These are phyloP conservation scores for Elmis aenea DNA, from an alignment of 2,888 invertebrate genomes.

Conservation along the genomic window DNA sequence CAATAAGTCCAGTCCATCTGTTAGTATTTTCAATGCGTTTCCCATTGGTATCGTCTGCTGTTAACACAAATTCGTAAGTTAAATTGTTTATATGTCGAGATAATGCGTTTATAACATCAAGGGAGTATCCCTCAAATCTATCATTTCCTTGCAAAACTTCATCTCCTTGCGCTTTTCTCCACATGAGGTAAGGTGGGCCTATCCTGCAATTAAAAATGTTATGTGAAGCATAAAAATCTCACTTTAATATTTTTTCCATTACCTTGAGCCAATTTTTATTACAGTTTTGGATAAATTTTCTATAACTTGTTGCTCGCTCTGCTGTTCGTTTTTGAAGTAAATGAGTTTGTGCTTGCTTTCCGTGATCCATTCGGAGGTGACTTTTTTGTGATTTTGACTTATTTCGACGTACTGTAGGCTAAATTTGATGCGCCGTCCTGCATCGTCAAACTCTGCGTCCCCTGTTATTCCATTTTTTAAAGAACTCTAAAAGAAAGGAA, in stretches of 20 bases:
- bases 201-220: constrained; percentile 49
- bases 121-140: constrained; percentile 80
- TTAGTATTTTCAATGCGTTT: constrained; percentile 63
- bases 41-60: constrained; percentile 67
- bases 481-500: not conserved
- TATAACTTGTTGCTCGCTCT: not conserved
- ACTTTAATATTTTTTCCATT: not conserved
- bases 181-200: constrained; percentile 67
- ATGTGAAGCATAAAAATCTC: not conserved
- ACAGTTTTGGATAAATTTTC: not conserved
- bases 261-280: not conserved
- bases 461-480: not conserved
- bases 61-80: constrained; percentile 66
- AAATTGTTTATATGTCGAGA: constrained; percentile 51
- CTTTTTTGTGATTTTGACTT: not conserved
- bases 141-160: constrained; percentile 64
- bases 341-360: constrained; percentile 3
- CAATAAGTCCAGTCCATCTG: constrained; percentile 75
- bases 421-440: not conserved
- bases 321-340: not conserved
- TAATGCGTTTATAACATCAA: constrained; percentile 82
- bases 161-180: constrained; percentile 51
- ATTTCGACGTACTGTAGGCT: not conserved
- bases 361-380: not conserved
- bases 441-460: not conserved